Conservation (phyloP, 92 coral and sea anemone species). For the Heteractis magnifica region DNA sequence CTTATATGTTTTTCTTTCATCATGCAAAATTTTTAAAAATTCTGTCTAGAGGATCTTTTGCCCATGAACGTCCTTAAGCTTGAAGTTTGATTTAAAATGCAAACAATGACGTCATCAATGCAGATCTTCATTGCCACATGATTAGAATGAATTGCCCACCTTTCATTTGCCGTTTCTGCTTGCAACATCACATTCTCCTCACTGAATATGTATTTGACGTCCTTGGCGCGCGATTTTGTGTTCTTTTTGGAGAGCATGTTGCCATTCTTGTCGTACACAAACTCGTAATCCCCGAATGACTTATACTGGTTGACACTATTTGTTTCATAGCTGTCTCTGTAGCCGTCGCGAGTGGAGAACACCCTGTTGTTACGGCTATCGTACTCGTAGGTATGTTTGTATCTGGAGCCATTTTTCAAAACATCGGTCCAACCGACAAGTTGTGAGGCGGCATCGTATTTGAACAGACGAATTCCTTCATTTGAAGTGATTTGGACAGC, state of each 20-base stretch:
- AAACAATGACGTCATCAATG: no score
- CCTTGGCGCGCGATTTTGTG: slow-evolving; percentile 47
- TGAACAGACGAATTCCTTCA: slow-evolving; percentile 46
- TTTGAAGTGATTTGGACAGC: slow-evolving; percentile 47
- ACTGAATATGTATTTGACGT: slow-evolving; percentile 55
- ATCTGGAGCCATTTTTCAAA: slow-evolving; percentile 20
- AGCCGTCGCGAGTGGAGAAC: slow-evolving; percentile 22
- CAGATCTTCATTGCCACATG: not conserved
- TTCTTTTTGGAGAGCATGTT: slow-evolving; percentile 53
- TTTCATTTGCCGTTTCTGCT: slow-evolving; percentile 59
- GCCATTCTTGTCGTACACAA: slow-evolving; percentile 63
- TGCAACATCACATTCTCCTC: slow-evolving; percentile 58
- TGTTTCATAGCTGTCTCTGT: slow-evolving; percentile 43
- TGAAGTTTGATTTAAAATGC: no score
- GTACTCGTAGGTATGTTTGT: slow-evolving; percentile 37
- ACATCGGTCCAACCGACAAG: slow-evolving; percentile 57
- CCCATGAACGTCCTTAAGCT: no score
- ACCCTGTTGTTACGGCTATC: slow-evolving; percentile 70
- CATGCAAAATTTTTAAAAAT: no score
- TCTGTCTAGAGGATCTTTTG: no score
- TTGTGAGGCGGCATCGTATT: slow-evolving; percentile 70
- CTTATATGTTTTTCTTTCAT: no score
- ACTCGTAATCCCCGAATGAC: slow-evolving; percentile 54
- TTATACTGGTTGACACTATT: slow-evolving; percentile 68
- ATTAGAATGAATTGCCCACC: slow-evolving; percentile 19